A percentile compares a stretch with the other conserved stretches of the same genome.
phyloP scores from a whole-genome alignment of 1,140 invertebrate genomes.

The Gonatopus flavifemur region DNA sequence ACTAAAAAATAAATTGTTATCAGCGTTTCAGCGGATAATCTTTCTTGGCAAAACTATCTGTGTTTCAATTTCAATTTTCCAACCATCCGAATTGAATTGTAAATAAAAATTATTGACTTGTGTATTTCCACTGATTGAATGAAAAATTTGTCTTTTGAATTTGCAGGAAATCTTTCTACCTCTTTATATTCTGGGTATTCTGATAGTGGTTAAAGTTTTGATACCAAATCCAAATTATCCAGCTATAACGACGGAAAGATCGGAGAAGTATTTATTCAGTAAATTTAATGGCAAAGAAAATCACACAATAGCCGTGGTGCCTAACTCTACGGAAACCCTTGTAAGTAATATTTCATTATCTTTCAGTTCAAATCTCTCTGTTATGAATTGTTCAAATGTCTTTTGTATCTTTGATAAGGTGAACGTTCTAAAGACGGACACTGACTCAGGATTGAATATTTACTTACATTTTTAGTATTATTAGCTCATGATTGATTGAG shows the following conservation, averaged over 20 bases:
- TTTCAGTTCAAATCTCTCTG: no score
- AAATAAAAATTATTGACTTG: background rate
- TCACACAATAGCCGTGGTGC: slow-evolving; percentile 69
- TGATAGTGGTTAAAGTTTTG: slow-evolving; percentile 71
- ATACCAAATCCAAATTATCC: slow-evolving; percentile 76
- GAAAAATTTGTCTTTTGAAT: slow-evolving; percentile 17
- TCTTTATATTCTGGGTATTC: slow-evolving; percentile 69
- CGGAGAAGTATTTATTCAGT: slow-evolving; percentile 63
- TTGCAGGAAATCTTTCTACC: slow-evolving; percentile 74
- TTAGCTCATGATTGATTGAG: no score
- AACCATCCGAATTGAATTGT: background rate
- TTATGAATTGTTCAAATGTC: no score
- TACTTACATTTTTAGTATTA: no score
- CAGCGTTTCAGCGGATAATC: no score
- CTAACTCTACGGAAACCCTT: slow-evolving; percentile 66
- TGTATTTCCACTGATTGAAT: background rate
- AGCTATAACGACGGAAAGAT: slow-evolving; percentile 63
- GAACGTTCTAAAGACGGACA: no score
- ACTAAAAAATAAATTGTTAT: no score
- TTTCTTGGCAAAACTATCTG: background rate
- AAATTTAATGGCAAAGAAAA: slow-evolving; percentile 64
- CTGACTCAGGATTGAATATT: no score
- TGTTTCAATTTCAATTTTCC: background rate
- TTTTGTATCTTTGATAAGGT: no score
- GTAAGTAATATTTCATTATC: no score